A percentile compares a stretch with the other conserved stretches of the same genome.
phyloP scores from a whole-genome alignment of 2,888 invertebrate species.

The Eupithecia vulgata region DNA sequence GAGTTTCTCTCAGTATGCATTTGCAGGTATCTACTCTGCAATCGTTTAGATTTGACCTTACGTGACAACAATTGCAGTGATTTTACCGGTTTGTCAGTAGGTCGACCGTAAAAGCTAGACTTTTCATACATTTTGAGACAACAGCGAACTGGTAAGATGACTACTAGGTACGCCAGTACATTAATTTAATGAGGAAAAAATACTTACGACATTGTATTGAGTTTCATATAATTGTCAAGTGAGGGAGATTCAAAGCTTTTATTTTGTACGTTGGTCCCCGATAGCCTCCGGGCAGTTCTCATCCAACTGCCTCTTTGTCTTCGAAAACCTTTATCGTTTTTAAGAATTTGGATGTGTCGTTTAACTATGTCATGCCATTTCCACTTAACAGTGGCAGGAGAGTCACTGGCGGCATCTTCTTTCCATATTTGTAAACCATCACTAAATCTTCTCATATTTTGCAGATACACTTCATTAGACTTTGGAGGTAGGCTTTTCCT shows the following conservation, averaged over 20 bases:
- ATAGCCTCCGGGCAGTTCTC: slow-evolving; percentile 75
- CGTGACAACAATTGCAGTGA: slow-evolving; percentile 23
- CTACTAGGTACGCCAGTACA: background rate
- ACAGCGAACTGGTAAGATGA: background rate
- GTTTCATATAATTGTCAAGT: slow-evolving; percentile 75
- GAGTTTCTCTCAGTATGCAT: slow-evolving; percentile 13
- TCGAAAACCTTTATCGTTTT: slow-evolving; percentile 78
- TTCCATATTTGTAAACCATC: slow-evolving; percentile 81
- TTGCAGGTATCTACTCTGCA: slow-evolving; percentile 15
- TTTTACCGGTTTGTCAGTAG: slow-evolving; percentile 29
- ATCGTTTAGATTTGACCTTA: slow-evolving; percentile 18
- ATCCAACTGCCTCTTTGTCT: slow-evolving; percentile 80
- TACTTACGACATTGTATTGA: slow-evolving; percentile 81
- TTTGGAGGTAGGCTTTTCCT: slow-evolving; percentile 80
- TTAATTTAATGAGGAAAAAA: slow-evolving; percentile 16
- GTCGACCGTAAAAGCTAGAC: slow-evolving; percentile 16
- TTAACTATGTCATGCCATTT: slow-evolving; percentile 83
- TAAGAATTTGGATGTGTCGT: slow-evolving; percentile 76
- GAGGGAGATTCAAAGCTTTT: slow-evolving; percentile 67
- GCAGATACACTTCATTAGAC: slow-evolving; percentile 79
- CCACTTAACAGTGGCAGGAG: slow-evolving; percentile 79
- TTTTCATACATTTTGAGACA: slow-evolving; percentile 17
- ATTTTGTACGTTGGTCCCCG: slow-evolving; percentile 67
- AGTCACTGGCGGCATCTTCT: slow-evolving; percentile 81
- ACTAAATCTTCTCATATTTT: slow-evolving; percentile 80